A percentile compares a stretch with the other conserved stretches of the same genome.
phyloP scores from a whole-genome alignment of 2,888 invertebrate species.

The Stenodema calcarata region DNA sequence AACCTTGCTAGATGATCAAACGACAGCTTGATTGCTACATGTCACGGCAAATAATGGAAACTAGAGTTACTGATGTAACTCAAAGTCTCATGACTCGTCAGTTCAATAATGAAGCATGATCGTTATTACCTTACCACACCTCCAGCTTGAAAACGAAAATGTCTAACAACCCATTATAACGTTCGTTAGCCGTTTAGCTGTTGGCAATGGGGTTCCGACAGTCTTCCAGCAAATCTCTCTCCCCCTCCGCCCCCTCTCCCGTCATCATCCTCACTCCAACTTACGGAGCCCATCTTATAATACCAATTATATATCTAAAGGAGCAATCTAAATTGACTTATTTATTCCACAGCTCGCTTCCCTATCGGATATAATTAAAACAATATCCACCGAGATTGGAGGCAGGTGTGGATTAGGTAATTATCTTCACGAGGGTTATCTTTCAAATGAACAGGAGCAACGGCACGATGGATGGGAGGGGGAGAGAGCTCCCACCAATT shows the following conservation, averaged over 20 bases:
- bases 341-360: slow-evolving; percentile 48
- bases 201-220: neutral
- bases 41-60: neutral
- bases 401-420: slow-evolving; percentile 53
- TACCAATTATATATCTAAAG: slow-evolving; percentile 47
- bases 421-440: slow-evolving; percentile 35
- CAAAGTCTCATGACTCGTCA: neutral
- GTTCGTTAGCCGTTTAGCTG: slow-evolving; percentile 11
- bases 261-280: neutral
- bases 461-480: neutral
- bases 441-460: neutral
- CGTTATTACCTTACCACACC: neutral
- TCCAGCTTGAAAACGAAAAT: neutral
- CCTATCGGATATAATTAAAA: slow-evolving; percentile 52
- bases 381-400: slow-evolving; percentile 46
- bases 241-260: neutral
- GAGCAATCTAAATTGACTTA: slow-evolving; percentile 54
- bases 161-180: neutral
- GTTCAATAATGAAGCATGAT: neutral
- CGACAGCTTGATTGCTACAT: too few relatives aligned
- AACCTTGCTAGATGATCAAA: too few relatives aligned
- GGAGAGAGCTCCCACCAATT: slow-evolving; percentile 12
- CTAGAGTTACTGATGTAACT: neutral
- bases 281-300: neutral
- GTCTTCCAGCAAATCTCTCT: neutral